Base-by-base conservation (phyloP, 2,113 vertebrate genomes). In the Podilymbus podiceps region DNA sequence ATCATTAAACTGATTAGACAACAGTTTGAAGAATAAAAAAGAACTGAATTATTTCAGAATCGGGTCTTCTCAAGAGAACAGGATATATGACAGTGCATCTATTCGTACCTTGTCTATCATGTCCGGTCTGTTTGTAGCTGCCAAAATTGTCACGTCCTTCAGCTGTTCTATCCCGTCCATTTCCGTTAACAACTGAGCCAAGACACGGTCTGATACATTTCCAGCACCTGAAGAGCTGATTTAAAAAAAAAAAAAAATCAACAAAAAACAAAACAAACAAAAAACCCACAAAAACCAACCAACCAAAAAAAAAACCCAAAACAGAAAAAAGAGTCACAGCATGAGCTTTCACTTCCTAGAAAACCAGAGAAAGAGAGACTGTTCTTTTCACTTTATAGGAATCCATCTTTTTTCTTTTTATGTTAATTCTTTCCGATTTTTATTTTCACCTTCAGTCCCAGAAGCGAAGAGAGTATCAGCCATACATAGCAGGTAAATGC, bases 91-190 rank as follows among this genome's bases (percentile, higher is more conserved):
- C 22, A 83, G 19, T 8, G 33, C 18, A 53, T 85, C 93, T 90
- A 78, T 56, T 72, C 95, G 94, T 99, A 99, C 99, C 99, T 99
- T 99, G 98, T 99, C 99, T 93, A 99, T 99, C 98, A 99, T 98
- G 97, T 99, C 99, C 4, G 99, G 99, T 49, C 99, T 98, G 98
- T 99, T 99, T 14, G 99, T 99, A 94, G 99, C 99, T 71, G 99
- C 99, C 97, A 99, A 97, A 93, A 99, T 96, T 3, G 99, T 99
- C 98, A 99, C 99, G 8, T 99, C 98, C 87, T 98, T 98, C 84
- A 99, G 98, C 95, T 99, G 99, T 78, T 99, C 99, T 42, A 99
- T 98, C 78, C 99, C 99, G 95, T 99, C 99, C 99, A 99, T 99
- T 98, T 99, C 99, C 1, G 99, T 99, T 91, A 99, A 98, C 90